Percentiles rank a stretch among this genome's conserved stretches.
These are phyloP conservation scores for Anagyrus pseudococci DNA, from an alignment of 2,888 invertebrate species.

Conservation along the genomic window DNA sequence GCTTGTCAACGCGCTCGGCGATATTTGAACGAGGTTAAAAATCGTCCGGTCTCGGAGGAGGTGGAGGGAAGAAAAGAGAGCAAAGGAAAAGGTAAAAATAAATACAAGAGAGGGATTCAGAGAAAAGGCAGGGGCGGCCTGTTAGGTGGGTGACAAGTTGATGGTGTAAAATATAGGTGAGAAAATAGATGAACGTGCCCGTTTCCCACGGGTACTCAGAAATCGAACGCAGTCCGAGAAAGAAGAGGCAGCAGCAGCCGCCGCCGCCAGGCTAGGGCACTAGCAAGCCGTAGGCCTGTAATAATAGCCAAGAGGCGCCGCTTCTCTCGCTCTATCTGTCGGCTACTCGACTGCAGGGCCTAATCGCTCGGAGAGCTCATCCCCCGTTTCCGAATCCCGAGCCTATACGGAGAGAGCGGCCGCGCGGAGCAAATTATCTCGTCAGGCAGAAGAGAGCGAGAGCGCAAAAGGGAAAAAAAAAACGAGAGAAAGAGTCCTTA, in stretches of 20 bases:
- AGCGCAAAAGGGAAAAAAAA: too few relatives aligned
- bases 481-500: too few relatives aligned
- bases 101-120: too few relatives aligned
- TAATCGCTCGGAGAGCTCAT: constrained; percentile 57
- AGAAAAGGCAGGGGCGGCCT: too few relatives aligned
- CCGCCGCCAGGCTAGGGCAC: too few relatives aligned
- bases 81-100: not conserved
- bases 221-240: not conserved
- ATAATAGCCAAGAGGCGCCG: constrained; percentile 47
- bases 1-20: not conserved
- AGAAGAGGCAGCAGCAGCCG: not conserved
- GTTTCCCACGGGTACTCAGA: not conserved
- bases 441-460: constrained; percentile 48
- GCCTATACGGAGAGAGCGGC: too few relatives aligned
- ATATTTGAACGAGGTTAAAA: not conserved
- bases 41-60: not conserved
- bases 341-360: constrained; percentile 36
- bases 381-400: too few relatives aligned
- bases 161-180: not conserved
- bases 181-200: not conserved
- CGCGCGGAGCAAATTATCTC: constrained; percentile 62
- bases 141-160: too few relatives aligned
- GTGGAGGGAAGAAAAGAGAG: not conserved
- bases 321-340: constrained; percentile 37
- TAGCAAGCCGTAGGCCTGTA: constrained; percentile 41